Conservation (phyloP, 2,888 invertebrate genomes). For the Platynereis dumerilii region DNA sequence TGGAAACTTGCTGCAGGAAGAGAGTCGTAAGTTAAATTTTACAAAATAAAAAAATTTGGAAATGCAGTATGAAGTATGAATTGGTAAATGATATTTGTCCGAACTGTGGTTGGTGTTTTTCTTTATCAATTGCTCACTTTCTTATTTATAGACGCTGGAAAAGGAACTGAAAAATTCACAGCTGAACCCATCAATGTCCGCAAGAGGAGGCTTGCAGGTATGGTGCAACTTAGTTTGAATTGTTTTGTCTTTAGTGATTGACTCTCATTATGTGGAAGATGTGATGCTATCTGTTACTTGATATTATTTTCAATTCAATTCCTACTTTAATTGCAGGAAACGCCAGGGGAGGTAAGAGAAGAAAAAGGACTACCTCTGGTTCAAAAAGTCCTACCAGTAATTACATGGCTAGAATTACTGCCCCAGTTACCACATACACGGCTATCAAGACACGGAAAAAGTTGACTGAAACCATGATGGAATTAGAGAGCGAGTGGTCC, state of each 20-base stretch:
- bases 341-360: background rate
- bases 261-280: too few species aligned
- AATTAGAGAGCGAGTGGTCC: too few species aligned
- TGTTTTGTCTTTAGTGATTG: too few species aligned
- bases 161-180: slow-evolving; percentile 39
- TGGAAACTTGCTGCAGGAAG: slow-evolving; percentile 48
- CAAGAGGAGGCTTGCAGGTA: slow-evolving; percentile 50
- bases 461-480: background rate
- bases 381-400: slow-evolving; percentile 1
- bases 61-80: too few species aligned
- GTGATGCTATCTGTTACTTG: too few species aligned
- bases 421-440: background rate
- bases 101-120: too few species aligned
- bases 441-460: background rate
- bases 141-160: background rate
- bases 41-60: too few species aligned
- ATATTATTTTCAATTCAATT: too few species aligned
- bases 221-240: too few species aligned
- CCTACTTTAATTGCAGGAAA: too few species aligned
- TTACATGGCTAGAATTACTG: background rate
- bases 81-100: too few species aligned
- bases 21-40: slow-evolving; percentile 43
- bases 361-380: background rate
- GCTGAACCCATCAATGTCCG: slow-evolving; percentile 59
- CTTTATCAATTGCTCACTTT: background rate